A percentile compares a stretch with the other conserved stretches of the same genome.
phyloP scores from a whole-genome alignment of 2,888 invertebrate genomes.

The Magallana nippona region DNA sequence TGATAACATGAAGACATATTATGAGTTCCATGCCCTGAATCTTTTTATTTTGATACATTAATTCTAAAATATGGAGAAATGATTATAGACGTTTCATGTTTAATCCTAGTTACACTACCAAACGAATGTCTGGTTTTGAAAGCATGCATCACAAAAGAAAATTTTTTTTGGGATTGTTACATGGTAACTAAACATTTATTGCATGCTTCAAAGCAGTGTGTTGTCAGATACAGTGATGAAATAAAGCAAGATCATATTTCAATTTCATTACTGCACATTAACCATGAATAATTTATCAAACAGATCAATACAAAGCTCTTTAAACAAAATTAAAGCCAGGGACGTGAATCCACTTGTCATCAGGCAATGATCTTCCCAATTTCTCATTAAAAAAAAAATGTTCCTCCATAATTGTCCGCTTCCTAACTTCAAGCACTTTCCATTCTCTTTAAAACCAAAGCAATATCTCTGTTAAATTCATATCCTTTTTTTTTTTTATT shows the following conservation, averaged over 20 bases:
- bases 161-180: background rate
- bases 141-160: background rate
- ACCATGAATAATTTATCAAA: background rate
- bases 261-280: background rate
- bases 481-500: background rate
- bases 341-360: background rate
- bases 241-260: slow-evolving; percentile 4
- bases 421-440: background rate
- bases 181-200: slow-evolving; percentile 28
- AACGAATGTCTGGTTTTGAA: background rate
- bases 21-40: too few relatives aligned
- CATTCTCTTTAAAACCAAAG: background rate
- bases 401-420: background rate
- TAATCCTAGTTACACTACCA: background rate
- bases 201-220: background rate
- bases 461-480: background rate
- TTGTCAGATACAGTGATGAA: background rate
- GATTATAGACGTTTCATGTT: background rate
- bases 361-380: background rate
- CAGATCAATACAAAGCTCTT: background rate
- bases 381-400: background rate
- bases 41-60: too few relatives aligned
- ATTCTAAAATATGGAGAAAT: background rate
- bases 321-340: background rate
- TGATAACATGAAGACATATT: too few relatives aligned